These are phyloP conservation scores for Lota lota DNA, from an alignment of 2,113 vertebrate genomes.

Conservation along the genomic window DNA sequence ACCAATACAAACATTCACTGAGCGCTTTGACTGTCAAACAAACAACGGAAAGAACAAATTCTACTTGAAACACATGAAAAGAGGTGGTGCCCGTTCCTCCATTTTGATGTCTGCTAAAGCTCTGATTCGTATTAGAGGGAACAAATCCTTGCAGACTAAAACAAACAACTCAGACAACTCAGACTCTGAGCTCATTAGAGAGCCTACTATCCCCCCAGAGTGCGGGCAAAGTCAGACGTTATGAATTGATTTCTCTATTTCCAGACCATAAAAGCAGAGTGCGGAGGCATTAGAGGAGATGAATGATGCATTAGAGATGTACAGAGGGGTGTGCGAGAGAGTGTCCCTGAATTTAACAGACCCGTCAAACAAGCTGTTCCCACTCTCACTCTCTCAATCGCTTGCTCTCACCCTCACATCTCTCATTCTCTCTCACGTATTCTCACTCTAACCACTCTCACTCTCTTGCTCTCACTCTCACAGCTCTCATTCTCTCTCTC, in stretches of 20 bases:
- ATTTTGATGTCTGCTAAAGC: no score
- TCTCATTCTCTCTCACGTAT: not conserved
- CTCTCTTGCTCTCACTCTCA: not conserved
- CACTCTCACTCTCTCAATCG: conserved; percentile 22
- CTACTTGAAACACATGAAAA: no score
- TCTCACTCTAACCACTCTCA: no score
- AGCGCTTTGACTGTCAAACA: no score
- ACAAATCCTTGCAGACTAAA: no score
- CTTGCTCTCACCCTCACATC: not conserved
- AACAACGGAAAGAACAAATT: no score
- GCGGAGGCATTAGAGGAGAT: conserved; percentile 52
- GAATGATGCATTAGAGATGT: conserved; percentile 40
- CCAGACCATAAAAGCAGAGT: conserved; percentile 33
- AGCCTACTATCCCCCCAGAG: no score
- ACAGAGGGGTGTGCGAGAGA: conserved; percentile 17
- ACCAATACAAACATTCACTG: no score
- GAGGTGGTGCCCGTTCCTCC: no score
- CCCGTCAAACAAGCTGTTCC: conserved; percentile 65
- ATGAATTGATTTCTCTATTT: conserved; percentile 49
- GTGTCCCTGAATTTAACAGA: conserved; percentile 53
- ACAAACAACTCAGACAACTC: no score
- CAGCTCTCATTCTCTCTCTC: not conserved
- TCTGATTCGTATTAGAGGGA: no score
- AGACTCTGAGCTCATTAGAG: no score
- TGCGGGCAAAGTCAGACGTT: conserved; percentile 13